These are phyloP conservation scores for Xestobium rufovillosum DNA, from an alignment of 2,888 invertebrate species.

Conservation along the genomic window DNA sequence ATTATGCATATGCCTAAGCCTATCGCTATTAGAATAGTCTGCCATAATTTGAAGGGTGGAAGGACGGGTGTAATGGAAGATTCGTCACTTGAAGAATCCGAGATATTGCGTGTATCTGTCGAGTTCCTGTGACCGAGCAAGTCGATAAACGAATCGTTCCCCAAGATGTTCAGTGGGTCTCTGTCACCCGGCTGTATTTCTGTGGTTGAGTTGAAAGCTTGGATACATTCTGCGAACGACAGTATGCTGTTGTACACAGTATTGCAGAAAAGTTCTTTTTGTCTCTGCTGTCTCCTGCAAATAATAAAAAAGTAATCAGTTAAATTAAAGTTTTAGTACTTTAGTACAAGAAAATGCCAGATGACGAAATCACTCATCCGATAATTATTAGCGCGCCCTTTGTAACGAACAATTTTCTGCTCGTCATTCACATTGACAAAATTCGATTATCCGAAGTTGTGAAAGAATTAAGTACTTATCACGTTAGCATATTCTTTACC, in stretches of 20 bases:
- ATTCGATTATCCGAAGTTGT: too few relatives aligned
- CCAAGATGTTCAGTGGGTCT: conserved; percentile 36
- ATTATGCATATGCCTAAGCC: conserved; percentile 82
- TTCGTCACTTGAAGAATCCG: conserved; percentile 24
- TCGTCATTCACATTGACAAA: too few relatives aligned
- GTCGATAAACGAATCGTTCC: conserved; percentile 23
- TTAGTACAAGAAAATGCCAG: too few relatives aligned
- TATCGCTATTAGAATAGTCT: conserved; percentile 81
- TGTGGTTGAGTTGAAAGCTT: conserved; percentile 43
- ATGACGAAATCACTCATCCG: too few relatives aligned
- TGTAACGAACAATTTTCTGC: too few relatives aligned
- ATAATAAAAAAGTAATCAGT: not conserved
- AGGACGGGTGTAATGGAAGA: conserved; percentile 49
- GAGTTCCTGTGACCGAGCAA: conserved; percentile 20
- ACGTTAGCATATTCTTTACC: too few relatives aligned
- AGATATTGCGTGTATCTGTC: conserved; percentile 19
- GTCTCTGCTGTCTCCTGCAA: conserved; percentile 64
- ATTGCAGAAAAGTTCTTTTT: conserved; percentile 66
- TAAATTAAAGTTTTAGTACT: too few relatives aligned
- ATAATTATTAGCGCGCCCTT: too few relatives aligned
- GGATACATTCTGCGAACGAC: conserved; percentile 54
- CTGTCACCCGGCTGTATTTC: conserved; percentile 32
- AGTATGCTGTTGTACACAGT: conserved; percentile 55
- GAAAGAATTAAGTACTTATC: too few relatives aligned
- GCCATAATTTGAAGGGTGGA: conserved; percentile 84